A percentile compares a stretch with the other conserved stretches of the same genome.
These are phyloP conservation scores for Lochmaea crataegi DNA, from an alignment of 2,888 invertebrate species.

Conservation along the genomic window DNA sequence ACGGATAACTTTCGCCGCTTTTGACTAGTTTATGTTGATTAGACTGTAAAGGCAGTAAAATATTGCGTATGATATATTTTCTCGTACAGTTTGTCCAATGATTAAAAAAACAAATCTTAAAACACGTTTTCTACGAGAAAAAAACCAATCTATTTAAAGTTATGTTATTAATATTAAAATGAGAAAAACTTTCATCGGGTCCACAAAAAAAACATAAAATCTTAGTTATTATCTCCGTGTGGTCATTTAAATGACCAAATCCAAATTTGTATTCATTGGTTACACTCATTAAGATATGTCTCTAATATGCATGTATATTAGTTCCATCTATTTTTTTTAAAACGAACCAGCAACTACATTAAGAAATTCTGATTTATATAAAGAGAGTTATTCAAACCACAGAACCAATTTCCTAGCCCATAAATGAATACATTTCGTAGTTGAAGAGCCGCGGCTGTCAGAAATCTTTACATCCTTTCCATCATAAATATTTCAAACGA, in stretches of 20 bases:
- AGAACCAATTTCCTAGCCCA: constrained; percentile 4
- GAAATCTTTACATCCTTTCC: constrained; percentile 14
- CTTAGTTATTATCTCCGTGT: not conserved
- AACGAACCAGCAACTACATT: not conserved
- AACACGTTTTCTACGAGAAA: not conserved
- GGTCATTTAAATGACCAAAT: not conserved
- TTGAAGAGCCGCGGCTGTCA: constrained; percentile 10
- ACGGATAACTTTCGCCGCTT: too few relatives aligned
- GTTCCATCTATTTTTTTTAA: not conserved
- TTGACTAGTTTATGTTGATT: too few relatives aligned
- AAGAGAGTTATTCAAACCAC: not conserved
- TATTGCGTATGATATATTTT: not conserved
- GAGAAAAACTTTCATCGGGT: not conserved
- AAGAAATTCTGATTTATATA: constrained; percentile 4
- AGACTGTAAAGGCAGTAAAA: not conserved
- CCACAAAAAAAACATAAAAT: not conserved
- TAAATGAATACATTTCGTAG: constrained; percentile 13
- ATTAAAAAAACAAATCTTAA: too few relatives aligned
- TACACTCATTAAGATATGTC: not conserved
- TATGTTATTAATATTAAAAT: too few relatives aligned
- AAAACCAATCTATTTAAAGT: not conserved
- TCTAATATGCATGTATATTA: constrained; percentile 1
- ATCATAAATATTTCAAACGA: constrained; percentile 21
- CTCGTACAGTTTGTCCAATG: too few relatives aligned
- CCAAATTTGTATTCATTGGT: not conserved